A percentile compares a stretch with the other conserved stretches of the same genome.
These are phyloP conservation scores for Papilio machaon DNA, from an alignment of 1,140 invertebrate genomes.

Conservation along the genomic window DNA sequence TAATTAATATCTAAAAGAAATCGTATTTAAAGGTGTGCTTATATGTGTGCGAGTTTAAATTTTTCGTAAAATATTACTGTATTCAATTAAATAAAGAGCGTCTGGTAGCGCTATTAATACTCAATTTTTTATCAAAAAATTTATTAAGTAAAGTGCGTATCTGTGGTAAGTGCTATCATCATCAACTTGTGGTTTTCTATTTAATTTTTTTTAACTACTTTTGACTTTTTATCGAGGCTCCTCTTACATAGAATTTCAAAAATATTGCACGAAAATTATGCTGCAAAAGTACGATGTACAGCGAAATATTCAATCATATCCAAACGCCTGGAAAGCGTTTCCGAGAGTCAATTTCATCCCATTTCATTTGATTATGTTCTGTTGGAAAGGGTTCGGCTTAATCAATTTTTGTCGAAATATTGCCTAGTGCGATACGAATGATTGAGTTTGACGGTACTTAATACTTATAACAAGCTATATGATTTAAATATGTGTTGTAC, in stretches of 20 bases:
- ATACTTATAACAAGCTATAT: constrained; percentile 41
- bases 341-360: constrained; percentile 60
- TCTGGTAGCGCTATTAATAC: constrained; percentile 50
- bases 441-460: constrained; percentile 47
- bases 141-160: constrained; percentile 54
- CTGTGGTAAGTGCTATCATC: constrained; percentile 43
- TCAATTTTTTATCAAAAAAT: constrained; percentile 65
- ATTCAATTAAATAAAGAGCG: constrained; percentile 64
- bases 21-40: neutral
- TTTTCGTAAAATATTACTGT: constrained; percentile 39
- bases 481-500: constrained; percentile 18
- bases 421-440: constrained; percentile 49
- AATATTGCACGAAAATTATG: constrained; percentile 17
- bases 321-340: constrained; percentile 53
- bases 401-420: constrained; percentile 62
- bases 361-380: constrained; percentile 64
- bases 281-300: constrained; percentile 30
- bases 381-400: constrained; percentile 57
- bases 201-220: constrained; percentile 26
- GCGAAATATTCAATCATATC: constrained; percentile 44
- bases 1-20: too few relatives aligned
- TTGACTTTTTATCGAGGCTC: constrained; percentile 14
- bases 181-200: constrained; percentile 35
- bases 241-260: constrained; percentile 32
- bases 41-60: neutral